Percentiles rank a stretch among this genome's conserved stretches.
These are phyloP conservation scores for Ceratotherium simum DNA, from an alignment of 2,113 vertebrate species.

Conservation along the genomic window DNA sequence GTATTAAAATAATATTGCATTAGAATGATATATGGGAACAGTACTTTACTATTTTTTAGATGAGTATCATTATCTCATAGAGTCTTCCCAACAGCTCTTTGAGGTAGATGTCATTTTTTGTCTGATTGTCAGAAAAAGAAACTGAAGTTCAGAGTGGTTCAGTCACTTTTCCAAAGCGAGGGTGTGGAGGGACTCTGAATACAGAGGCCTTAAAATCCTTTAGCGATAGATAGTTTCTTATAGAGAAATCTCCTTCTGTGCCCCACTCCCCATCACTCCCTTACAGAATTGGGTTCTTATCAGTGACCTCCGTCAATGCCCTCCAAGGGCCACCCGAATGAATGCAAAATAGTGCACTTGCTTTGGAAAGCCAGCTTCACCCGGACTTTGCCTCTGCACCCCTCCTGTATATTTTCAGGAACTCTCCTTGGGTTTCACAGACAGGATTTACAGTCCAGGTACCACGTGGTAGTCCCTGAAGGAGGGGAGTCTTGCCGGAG, in stretches of 20 bases:
- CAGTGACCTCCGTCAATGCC: neutral
- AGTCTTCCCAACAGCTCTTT: neutral
- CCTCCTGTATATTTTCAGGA: no score
- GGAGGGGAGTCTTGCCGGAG: no score
- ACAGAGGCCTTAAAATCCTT: neutral
- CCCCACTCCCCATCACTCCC: no score
- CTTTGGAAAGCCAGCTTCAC: no score
- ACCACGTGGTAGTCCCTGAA: no score
- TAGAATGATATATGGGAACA: neutral
- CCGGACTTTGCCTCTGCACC: no score
- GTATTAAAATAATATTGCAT: neutral
- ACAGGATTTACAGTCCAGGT: no score
- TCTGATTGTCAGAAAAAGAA: neutral
- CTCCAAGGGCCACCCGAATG: neutral
- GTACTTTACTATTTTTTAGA: neutral
- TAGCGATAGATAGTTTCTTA: accelerated
- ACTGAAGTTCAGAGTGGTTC: neutral
- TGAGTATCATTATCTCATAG: neutral
- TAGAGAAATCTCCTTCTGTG: neutral
- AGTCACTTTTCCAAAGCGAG: neutral
- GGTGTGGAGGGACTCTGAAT: neutral
- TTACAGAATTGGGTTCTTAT: neutral
- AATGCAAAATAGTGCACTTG: no score
- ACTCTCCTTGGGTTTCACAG: no score
- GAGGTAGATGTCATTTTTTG: neutral